Percentiles rank a stretch among this genome's conserved stretches.
Conservation (phyloP, 2,888 invertebrate species). For the Tyria jacobaeae region DNA sequence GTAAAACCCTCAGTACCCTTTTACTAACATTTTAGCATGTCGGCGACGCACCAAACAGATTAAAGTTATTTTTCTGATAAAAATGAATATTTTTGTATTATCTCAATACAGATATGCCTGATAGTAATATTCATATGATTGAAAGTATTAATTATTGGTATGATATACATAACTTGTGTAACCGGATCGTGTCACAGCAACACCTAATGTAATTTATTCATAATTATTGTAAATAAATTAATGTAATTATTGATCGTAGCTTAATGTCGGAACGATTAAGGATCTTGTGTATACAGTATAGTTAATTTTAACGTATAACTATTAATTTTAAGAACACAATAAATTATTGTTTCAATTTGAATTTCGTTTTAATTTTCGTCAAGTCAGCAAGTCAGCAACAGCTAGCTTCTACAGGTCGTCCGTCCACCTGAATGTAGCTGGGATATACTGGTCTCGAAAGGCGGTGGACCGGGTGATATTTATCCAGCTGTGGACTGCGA, state of each 20-base stretch:
- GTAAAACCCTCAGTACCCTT: neutral
- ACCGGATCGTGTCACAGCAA: slow-evolving; percentile 42
- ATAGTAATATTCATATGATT: slow-evolving; percentile 47
- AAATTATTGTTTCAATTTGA: slow-evolving; percentile 84
- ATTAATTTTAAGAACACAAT: slow-evolving; percentile 78
- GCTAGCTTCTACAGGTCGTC: no score
- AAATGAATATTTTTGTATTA: slow-evolving; percentile 62
- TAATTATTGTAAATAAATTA: slow-evolving; percentile 76
- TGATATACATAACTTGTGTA: slow-evolving; percentile 41
- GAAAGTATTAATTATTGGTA: slow-evolving; percentile 67
- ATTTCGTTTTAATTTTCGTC: slow-evolving; percentile 42
- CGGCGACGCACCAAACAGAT: slow-evolving; percentile 8
- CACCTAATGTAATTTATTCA: slow-evolving; percentile 57
- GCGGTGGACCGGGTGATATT: no score
- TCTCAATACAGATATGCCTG: slow-evolving; percentile 39
- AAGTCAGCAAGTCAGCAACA: no score
- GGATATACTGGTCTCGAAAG: no score
- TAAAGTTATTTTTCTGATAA: slow-evolving; percentile 53
- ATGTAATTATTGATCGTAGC: slow-evolving; percentile 67
- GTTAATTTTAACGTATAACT: slow-evolving; percentile 75
- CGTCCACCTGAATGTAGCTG: no score
- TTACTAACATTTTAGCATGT: neutral
- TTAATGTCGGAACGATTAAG: slow-evolving; percentile 59
- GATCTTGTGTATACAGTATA: slow-evolving; percentile 79
- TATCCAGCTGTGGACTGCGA: no score